Conservation (phyloP, 2,797 vertebrate species). For the Tangara arthus region DNA sequence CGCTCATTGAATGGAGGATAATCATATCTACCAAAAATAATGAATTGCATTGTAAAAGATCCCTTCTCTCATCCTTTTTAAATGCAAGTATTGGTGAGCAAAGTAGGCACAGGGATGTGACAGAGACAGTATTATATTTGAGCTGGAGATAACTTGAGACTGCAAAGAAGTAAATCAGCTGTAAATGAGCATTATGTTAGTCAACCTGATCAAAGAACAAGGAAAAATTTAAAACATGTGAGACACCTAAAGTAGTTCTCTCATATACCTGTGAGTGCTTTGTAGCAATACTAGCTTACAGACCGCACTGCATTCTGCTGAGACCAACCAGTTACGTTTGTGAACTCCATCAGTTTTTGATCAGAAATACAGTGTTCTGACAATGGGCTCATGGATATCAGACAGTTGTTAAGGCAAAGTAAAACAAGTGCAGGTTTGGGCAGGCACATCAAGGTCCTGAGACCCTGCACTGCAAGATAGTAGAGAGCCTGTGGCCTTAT, state of each 20-base stretch:
- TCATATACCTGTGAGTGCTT: not conserved
- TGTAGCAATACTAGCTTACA: not conserved
- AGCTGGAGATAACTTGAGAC: not conserved
- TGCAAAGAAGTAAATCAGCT: not conserved
- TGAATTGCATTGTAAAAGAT: not conserved
- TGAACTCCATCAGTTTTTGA: not conserved
- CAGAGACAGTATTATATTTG: not conserved
- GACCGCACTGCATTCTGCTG: not conserved
- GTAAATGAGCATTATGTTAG: not conserved
- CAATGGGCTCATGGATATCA: not conserved
- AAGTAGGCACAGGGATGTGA: not conserved
- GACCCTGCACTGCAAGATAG: fast-evolving
- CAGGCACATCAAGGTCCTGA: not conserved
- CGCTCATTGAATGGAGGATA: not conserved
- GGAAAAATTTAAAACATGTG: not conserved
- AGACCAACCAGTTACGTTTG: not conserved
- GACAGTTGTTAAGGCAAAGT: not conserved
- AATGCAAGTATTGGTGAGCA: not conserved
- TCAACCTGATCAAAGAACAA: not conserved
- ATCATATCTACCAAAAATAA: not conserved
- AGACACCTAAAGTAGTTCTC: not conserved
- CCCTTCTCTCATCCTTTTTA: not conserved
- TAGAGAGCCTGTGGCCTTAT: not conserved
- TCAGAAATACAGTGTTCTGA: not conserved
- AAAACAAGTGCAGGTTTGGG: not conserved